These are phyloP conservation scores for Strigamia transsilvanica DNA, from an alignment of 2,888 invertebrate species.

Conservation along the genomic window DNA sequence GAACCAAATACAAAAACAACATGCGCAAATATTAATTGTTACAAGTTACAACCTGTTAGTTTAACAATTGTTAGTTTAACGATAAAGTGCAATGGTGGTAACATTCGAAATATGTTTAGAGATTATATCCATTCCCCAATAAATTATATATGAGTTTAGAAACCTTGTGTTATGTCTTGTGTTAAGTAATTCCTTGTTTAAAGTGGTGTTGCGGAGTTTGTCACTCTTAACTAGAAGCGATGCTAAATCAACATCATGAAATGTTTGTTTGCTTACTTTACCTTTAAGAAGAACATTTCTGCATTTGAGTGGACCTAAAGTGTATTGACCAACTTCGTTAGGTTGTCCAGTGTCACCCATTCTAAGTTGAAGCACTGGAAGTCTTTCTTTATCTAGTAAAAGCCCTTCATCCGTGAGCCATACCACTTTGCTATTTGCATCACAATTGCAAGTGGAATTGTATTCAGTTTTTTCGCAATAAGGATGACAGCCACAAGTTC, in stretches of 20 bases:
- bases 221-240: too few relatives aligned
- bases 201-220: too few relatives aligned
- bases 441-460: slow-evolving; percentile 60
- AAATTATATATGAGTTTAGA: too few relatives aligned
- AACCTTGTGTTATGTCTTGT: too few relatives aligned
- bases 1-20: too few relatives aligned
- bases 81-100: too few relatives aligned
- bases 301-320: slow-evolving; percentile 59
- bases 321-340: slow-evolving; percentile 59
- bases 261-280: slow-evolving; percentile 27
- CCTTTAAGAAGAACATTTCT: slow-evolving; percentile 57
- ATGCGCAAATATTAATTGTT: too few relatives aligned
- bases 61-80: too few relatives aligned
- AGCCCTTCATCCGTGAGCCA: slow-evolving; percentile 59
- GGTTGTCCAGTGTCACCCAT: slow-evolving; percentile 60
- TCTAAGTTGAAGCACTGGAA: slow-evolving; percentile 59
- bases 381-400: slow-evolving; percentile 57
- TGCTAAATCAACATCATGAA: background rate
- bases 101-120: too few relatives aligned
- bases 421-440: slow-evolving; percentile 58
- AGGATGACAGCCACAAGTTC: slow-evolving; percentile 59
- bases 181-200: too few relatives aligned
- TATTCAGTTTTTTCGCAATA: slow-evolving; percentile 58
- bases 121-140: too few relatives aligned
- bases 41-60: too few relatives aligned